These are phyloP conservation scores for Chalcosyrphus nemorum DNA, from an alignment of 2,888 invertebrate genomes.

Conservation along the genomic window DNA sequence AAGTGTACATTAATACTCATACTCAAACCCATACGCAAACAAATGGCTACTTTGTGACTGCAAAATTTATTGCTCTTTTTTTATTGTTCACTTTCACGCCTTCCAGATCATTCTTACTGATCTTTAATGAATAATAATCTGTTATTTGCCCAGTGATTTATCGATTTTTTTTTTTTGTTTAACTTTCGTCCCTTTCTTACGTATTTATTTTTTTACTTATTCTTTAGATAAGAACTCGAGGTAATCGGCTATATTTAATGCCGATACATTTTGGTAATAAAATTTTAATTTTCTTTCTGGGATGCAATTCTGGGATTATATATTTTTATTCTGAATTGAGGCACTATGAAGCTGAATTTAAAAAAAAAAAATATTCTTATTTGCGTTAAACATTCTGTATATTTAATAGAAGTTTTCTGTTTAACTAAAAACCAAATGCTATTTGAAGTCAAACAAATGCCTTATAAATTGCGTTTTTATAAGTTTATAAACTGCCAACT, in stretches of 20 bases:
- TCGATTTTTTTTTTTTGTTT: background rate
- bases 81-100: background rate
- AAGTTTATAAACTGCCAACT: too few species aligned
- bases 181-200: background rate
- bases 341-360: too few species aligned
- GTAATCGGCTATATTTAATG: slow-evolving; percentile 20
- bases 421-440: too few species aligned
- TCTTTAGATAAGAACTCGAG: slow-evolving; percentile 6
- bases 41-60: slow-evolving; percentile 22
- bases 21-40: slow-evolving; percentile 19
- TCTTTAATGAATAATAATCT: slow-evolving; percentile 1
- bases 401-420: too few species aligned
- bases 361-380: too few species aligned
- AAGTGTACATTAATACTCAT: slow-evolving; percentile 42
- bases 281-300: background rate
- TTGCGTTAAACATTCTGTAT: too few species aligned
- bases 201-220: background rate
- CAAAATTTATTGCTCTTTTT: background rate
- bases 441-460: too few species aligned
- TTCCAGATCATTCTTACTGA: slow-evolving; percentile 14
- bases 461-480: too few species aligned
- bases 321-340: background rate
- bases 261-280: background rate
- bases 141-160: background rate
- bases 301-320: background rate